Conservation (phyloP, 2,113 vertebrate genomes). For the Etheostoma spectabile region DNA sequence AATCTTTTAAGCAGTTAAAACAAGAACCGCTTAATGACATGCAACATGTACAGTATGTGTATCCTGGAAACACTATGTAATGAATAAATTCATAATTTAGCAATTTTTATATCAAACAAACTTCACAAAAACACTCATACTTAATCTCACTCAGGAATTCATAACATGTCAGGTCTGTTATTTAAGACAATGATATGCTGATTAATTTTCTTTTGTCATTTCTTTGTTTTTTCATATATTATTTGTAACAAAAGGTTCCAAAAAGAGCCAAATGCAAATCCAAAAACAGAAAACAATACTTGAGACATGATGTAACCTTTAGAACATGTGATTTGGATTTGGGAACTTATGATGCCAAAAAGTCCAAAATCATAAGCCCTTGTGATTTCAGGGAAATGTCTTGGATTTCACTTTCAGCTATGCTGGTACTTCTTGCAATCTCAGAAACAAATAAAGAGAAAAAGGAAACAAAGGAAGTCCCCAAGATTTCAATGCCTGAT, state of each 20-base stretch:
- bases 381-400: conserved; percentile 29
- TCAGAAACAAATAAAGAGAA: conserved; percentile 3
- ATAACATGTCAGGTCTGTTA: background rate
- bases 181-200: background rate
- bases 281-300: conserved; percentile 31
- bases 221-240: background rate
- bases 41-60: background rate
- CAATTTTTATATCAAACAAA: background rate
- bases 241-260: too few relatives aligned
- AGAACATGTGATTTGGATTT: conserved; percentile 18
- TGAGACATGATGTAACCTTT: conserved; percentile 6
- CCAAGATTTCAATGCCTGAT: background rate
- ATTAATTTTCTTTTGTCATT: background rate
- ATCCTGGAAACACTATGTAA: background rate
- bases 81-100: background rate
- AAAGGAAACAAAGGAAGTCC: conserved; percentile 30
- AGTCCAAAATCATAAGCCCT: background rate
- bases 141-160: background rate
- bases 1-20: background rate
- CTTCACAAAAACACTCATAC: background rate
- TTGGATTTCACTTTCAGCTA: conserved; percentile 12
- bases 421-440: conserved; percentile 5
- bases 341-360: background rate
- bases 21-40: background rate
- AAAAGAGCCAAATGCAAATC: background rate